Evolutionary conservation across 2,888 invertebrate genomes (phyloP), one percentile per base, ranked within the genome.

Genomic region (Rhagium mordax): DNA sequence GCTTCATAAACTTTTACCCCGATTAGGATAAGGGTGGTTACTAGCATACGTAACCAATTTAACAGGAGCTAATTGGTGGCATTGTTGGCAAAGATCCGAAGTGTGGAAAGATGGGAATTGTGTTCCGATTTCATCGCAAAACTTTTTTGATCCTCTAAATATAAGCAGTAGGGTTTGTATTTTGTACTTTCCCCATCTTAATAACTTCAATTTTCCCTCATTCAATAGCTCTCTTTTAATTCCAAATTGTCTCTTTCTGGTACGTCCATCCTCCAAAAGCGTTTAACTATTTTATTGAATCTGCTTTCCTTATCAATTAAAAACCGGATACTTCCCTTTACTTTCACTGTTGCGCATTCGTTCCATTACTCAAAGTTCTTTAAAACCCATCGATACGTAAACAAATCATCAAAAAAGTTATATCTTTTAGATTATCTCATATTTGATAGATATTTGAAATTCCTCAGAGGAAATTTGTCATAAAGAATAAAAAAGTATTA

Each of bases 401-500:
- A 48, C 21, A 61, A 21, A 47, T n/a, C 61, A n/a, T 41, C 13
- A 18, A 15, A 20, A 62, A 64, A 49, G 64, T 29, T 64, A 49
- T 64, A 18, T 20, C 49, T 64, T 27, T 27, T n/a, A 64, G 51
- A 49, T 64, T 64, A 64, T 64, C 64, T 64, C 15, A 51, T 64
- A 49, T 48, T 49, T 64, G 64, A 64, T 64, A 24, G 24, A 49
- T 49, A 51, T 64, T 64, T 64, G 64, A 64, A 51, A 64, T 64
- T 49, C 64, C 64, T 49, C n/a, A 7, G 64, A 24, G 64, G 51
- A 64, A 64, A 64, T 64, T 64, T 64, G 49, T 64, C 64, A 49
- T 49, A 64, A 64, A 64, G 64, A 64, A 64, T 64, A 49, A 64
- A 48, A 61, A 61, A 61, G 61, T 64, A 49, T 64, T 27, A 64